Conservation (phyloP, 2,888 invertebrate genomes). For the Sycophila texana region DNA sequence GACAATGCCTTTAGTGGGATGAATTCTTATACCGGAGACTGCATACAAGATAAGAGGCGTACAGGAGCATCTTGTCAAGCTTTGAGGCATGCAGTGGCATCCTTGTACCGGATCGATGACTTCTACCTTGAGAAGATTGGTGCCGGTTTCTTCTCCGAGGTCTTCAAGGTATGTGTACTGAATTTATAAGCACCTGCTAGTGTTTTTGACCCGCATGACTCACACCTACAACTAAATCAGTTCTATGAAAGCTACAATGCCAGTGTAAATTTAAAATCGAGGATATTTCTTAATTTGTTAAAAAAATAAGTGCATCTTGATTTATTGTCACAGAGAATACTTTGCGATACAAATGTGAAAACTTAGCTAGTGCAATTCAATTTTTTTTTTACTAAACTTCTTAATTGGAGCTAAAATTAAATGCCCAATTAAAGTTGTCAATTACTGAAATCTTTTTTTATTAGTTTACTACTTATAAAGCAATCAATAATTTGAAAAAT, state of each 20-base stretch:
- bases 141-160: slow-evolving; percentile 97
- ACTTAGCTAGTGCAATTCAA: too few species aligned
- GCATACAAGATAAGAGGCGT: slow-evolving; percentile 70
- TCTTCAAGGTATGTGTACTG: slow-evolving; percentile 89
- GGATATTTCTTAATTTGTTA: neutral
- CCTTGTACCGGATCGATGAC: slow-evolving; percentile 94
- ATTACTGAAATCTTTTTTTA: too few species aligned
- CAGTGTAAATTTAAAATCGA: neutral
- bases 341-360: too few species aligned
- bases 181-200: slow-evolving; percentile 29
- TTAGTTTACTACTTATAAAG: too few species aligned
- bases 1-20: slow-evolving; percentile 61
- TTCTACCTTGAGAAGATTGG: slow-evolving; percentile 95
- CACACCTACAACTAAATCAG: slow-evolving; percentile 4
- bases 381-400: too few species aligned
- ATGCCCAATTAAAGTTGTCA: too few species aligned
- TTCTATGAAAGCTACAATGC: neutral
- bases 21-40: slow-evolving; percentile 60
- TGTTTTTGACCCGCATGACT: slow-evolving; percentile 6
- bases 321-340: too few species aligned
- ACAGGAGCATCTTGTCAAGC: slow-evolving; percentile 92
- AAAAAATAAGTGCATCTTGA: too few species aligned
- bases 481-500: too few species aligned
- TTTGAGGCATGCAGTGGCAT: slow-evolving; percentile 92
- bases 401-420: too few species aligned